Evolutionary conservation across 2,797 vertebrate species (phyloP).

Genomic region (Xerus rutilus): DNA sequence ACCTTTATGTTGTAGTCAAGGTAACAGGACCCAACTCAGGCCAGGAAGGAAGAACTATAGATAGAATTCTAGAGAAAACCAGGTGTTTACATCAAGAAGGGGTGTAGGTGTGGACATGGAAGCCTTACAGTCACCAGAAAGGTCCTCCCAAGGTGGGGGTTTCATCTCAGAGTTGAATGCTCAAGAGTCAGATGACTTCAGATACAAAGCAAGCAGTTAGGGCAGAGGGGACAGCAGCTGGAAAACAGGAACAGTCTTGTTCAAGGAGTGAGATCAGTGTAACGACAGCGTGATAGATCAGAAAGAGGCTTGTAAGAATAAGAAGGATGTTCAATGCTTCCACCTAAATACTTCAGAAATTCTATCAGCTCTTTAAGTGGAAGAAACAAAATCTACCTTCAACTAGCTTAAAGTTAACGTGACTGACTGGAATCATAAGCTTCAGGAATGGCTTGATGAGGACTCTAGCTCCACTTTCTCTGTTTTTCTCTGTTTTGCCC

Average conservation of each 20-base stretch:
- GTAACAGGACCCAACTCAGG: not conserved
- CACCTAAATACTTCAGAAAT: not conserved
- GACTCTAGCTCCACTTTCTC: not conserved
- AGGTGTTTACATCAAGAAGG: not conserved
- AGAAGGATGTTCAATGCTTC: not conserved
- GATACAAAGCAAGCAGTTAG: not conserved
- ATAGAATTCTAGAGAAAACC: not conserved
- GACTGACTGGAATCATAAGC: not conserved
- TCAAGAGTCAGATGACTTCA: not conserved
- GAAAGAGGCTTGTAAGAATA: not conserved
- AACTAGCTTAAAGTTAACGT: not conserved
- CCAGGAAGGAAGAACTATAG: not conserved
- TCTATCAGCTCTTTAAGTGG: not conserved
- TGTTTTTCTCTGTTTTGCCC: not conserved
- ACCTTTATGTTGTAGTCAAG: not conserved
- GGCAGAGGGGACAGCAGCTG: not conserved
- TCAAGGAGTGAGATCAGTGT: not conserved
- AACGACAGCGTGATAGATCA: not conserved
- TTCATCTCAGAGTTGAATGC: not conserved
- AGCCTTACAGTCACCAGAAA: not conserved
- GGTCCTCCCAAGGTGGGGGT: not conserved
- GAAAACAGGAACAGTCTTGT: not conserved
- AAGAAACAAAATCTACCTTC: conserved; percentile 3
- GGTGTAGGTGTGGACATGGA: not conserved
- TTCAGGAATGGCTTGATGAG: not conserved